A percentile compares a stretch with the other conserved stretches of the same genome.
These are phyloP conservation scores for Luidia sarsii DNA, from an alignment of 53 echinoderm and acorn worm genomes.

Conservation along the genomic window DNA sequence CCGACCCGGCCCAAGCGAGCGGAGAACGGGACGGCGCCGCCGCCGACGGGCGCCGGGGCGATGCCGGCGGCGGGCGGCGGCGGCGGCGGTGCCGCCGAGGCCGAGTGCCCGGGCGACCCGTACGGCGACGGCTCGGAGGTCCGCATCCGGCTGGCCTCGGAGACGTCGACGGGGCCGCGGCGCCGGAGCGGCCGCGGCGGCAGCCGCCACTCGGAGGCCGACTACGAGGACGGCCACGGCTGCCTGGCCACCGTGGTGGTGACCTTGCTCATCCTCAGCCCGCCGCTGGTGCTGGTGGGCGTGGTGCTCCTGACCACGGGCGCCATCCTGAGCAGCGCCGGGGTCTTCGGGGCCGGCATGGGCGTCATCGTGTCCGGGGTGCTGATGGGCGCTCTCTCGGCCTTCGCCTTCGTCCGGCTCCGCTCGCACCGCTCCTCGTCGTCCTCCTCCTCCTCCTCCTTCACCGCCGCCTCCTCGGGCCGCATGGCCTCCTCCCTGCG, in stretches of 20 bases:
- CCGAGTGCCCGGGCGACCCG: no score
- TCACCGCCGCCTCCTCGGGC: conserved; percentile 9
- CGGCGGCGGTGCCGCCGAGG: no score
- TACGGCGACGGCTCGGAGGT: conserved; percentile 55
- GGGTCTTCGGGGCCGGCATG: conserved; percentile 69
- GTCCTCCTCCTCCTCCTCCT: background rate
- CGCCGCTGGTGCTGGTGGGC: conserved; percentile 79
- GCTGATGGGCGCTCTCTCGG: conserved; percentile 67
- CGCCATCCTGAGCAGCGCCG: conserved; percentile 69
- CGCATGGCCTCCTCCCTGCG: conserved; percentile 14
- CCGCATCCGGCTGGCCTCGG: conserved; percentile 30
- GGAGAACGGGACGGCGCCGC: conserved; percentile 8
- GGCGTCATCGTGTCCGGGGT: conserved; percentile 75
- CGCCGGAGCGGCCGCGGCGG: background rate
- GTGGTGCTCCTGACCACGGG: conserved; percentile 77
- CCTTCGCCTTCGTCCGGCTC: conserved; percentile 76
- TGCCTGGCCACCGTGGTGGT: conserved; percentile 53
- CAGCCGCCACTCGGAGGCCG: conserved; percentile 12
- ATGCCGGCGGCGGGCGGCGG: background rate
- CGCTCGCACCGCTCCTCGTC: conserved; percentile 33
- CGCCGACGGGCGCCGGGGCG: background rate
- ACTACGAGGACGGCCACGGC: conserved; percentile 44
- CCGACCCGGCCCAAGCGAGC: background rate
- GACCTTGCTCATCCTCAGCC: conserved; percentile 80
- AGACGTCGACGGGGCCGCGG: background rate